A percentile compares a stretch with the other conserved stretches of the same genome.
These are phyloP conservation scores for Doryteuthis pealeii DNA, from an alignment of 1,140 invertebrate genomes.

Conservation along the genomic window DNA sequence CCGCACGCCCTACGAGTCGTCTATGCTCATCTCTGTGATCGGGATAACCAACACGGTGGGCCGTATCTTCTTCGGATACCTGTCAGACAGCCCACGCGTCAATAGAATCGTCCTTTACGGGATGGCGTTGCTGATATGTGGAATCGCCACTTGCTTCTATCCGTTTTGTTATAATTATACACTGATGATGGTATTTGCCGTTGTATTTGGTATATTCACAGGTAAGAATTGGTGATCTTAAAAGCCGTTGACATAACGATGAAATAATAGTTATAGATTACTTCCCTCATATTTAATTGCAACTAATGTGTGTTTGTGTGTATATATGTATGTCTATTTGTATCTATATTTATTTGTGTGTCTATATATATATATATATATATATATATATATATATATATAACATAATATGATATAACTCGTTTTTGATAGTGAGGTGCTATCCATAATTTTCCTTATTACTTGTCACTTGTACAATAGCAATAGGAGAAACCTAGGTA, in stretches of 20 bases:
- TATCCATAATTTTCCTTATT: no score
- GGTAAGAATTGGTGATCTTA: constrained; percentile 53
- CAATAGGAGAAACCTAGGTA: no score
- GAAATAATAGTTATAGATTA: no score
- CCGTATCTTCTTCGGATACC: constrained; percentile 50
- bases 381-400: background rate
- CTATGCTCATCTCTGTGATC: constrained; percentile 89
- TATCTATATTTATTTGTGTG: constrained; percentile 10
- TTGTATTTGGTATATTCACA: constrained; percentile 82
- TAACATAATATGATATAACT: background rate
- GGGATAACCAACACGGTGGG: constrained; percentile 69
- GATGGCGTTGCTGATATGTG: constrained; percentile 79
- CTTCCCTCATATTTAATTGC: no score
- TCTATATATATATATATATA: constrained; percentile 1
- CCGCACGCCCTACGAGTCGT: constrained; percentile 73
- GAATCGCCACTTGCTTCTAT: constrained; percentile 73
- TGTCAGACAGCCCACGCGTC: constrained; percentile 63
- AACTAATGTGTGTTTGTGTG: background rate
- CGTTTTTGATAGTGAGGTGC: background rate
- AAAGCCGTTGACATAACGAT: no score
- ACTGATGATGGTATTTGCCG: constrained; percentile 75
- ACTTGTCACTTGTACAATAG: no score
- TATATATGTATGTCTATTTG: constrained; percentile 3
- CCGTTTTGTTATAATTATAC: constrained; percentile 72
- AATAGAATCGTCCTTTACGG: constrained; percentile 80